Evolutionary conservation across 2,797 vertebrate genomes (phyloP), one percentile per base, ranked within the genome.

Genomic region (Epinephelus awoara): DNA sequence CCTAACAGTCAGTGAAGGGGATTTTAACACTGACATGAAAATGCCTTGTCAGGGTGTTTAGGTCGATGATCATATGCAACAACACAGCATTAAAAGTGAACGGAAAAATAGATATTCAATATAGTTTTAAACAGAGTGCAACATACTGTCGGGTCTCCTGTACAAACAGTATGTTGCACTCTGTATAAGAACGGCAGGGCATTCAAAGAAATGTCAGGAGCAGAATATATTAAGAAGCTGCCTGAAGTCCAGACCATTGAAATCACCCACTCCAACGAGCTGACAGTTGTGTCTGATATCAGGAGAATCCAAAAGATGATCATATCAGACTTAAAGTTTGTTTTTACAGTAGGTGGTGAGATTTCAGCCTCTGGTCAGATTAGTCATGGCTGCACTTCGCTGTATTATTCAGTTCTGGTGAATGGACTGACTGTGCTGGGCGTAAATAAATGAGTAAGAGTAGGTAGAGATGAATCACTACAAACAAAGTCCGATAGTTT

Each of bases 341-440:
- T 67, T 23, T 64, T 69, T 51, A 47, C 29, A 59, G 54, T 38
- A 19, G 66, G 23, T 51, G 67, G 49, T 47, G 46, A 64, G 69
- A 76, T 72, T 79, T 67, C 47, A 19, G 67, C 67, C 1, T 62
- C 51, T 70, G 63, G 77, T 72, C 44, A 54, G 44, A 80, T 85
- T 67, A 70, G 67, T 82, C 78, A 77, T 9, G 10, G 29, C 62
- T 1, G 8, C 25, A 59, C 50, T 73, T 73, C 2, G 44, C 47
- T 65, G 17, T n/a, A 40, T n/a, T 59, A 8, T 5, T 56, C 49
- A 64, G 61, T 18, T 62, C 10, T 5, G 34, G 25, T 58, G 54
- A 87, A 52, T 52, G 38, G 44, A 71, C 27, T 46, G 17, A 29
- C 49, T 8, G 29, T 42, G n/a, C 34, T 14, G 5, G 59, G 57